Conservation (phyloP, 2,113 vertebrate genomes). For the Petrocephalus zakoni region DNA sequence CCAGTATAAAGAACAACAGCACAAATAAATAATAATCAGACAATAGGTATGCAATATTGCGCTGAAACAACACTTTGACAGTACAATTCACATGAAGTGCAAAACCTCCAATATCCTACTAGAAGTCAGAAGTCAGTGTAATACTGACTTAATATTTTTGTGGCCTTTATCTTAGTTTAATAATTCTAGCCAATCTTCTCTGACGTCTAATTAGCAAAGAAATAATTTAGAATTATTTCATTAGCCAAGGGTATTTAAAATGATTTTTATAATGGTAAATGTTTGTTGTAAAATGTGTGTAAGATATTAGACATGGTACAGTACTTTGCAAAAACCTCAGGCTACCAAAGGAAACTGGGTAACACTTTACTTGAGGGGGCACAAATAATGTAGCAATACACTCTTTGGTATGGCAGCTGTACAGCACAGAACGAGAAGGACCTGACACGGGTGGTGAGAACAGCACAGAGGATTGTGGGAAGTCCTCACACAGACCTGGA, state of each 20-base stretch:
- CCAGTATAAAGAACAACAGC: background rate
- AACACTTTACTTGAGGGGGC: background rate
- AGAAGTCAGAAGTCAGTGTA: background rate
- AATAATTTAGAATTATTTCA: background rate
- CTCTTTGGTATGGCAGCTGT: too few relatives aligned
- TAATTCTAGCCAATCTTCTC: background rate
- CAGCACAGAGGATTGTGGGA: too few relatives aligned
- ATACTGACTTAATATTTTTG: background rate
- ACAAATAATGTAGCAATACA: background rate
- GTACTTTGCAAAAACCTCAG: background rate
- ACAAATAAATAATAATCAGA: background rate
- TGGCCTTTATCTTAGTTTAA: background rate
- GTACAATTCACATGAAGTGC: background rate
- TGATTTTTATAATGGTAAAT: background rate
- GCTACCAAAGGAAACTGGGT: background rate
- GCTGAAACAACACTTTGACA: background rate
- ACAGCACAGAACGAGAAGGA: too few relatives aligned
- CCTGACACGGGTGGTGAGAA: too few relatives aligned
- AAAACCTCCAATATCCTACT: background rate
- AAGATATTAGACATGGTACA: background rate
- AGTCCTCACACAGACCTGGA: too few relatives aligned
- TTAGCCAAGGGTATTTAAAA: background rate
- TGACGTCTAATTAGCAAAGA: background rate
- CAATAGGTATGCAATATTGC: background rate
- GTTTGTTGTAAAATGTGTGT: background rate